Evolutionary conservation across 2,113 vertebrate species (phyloP).

Genomic region (Sakesphorus luctuosus): DNA sequence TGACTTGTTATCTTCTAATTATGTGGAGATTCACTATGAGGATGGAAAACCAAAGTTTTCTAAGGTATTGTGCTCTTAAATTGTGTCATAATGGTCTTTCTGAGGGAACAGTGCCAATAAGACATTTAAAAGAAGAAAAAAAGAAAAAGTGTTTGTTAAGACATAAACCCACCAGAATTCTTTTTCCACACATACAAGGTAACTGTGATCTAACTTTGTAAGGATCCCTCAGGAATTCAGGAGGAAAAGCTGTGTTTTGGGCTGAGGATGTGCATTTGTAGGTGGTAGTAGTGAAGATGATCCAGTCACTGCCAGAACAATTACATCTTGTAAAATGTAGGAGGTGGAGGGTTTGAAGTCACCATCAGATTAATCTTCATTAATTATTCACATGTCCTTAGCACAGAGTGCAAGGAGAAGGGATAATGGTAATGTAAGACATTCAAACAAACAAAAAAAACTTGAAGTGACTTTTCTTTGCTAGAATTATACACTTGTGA

Average conservation of each 20-base stretch:
- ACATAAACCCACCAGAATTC: not conserved
- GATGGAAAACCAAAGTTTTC: slow-evolving; percentile 86
- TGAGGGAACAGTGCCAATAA: not conserved
- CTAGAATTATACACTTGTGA: not conserved
- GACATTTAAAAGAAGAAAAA: not conserved
- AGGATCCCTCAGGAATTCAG: not conserved
- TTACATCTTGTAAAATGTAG: not conserved
- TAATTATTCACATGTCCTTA: not conserved
- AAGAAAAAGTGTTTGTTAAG: not conserved
- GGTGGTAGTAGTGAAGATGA: not conserved
- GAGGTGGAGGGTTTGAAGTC: not conserved
- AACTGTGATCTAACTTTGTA: not conserved
- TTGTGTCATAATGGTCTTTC: not conserved
- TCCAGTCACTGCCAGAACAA: not conserved
- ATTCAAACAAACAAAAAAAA: not conserved
- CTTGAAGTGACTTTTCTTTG: not conserved
- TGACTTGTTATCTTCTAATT: slow-evolving; percentile 93
- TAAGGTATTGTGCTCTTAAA: slow-evolving; percentile 83
- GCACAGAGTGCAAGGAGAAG: not conserved
- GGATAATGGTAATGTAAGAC: not conserved
- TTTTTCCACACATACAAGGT: not conserved
- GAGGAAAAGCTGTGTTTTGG: not conserved
- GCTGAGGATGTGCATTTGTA: not conserved
- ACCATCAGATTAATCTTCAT: not conserved
- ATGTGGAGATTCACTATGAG: slow-evolving; percentile 95